Conservation (phyloP, 2,797 vertebrate species). For the Falco peregrinus region DNA sequence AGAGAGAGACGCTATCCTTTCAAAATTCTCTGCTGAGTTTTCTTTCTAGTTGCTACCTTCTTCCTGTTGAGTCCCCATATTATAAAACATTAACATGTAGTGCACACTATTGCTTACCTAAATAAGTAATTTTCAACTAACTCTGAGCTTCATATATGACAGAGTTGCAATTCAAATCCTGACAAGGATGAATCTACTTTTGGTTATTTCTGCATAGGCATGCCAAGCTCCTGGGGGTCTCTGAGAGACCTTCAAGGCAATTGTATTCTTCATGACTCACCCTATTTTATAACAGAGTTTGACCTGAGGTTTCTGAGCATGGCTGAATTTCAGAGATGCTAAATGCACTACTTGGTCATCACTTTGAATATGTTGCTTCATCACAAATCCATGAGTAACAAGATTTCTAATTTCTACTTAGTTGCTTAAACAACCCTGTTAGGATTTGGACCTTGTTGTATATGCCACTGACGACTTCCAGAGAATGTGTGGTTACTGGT, state of each 20-base stretch:
- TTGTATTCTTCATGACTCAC: not conserved
- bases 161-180: not conserved
- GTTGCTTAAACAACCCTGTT: not conserved
- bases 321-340: not conserved
- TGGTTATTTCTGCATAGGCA: not conserved
- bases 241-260: not conserved
- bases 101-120: not conserved
- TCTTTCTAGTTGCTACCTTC: not conserved
- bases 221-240: not conserved
- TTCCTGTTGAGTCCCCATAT: not conserved
- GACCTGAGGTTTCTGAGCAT: not conserved
- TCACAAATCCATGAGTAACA: not conserved
- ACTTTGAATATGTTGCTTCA: not conserved
- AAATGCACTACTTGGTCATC: not conserved
- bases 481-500: not conserved
- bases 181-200: not conserved
- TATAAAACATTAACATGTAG: not conserved
- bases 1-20: not conserved
- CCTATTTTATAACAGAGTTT: not conserved
- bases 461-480: not conserved
- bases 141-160: not conserved
- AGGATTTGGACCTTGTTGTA: not conserved
- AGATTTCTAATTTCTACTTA: not conserved
- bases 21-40: not conserved
- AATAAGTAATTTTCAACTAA: not conserved